Evolutionary conservation across 2,797 vertebrate species (phyloP), one percentile per base, ranked within the genome.

Genomic region (Lutjanus argentimaculatus): DNA sequence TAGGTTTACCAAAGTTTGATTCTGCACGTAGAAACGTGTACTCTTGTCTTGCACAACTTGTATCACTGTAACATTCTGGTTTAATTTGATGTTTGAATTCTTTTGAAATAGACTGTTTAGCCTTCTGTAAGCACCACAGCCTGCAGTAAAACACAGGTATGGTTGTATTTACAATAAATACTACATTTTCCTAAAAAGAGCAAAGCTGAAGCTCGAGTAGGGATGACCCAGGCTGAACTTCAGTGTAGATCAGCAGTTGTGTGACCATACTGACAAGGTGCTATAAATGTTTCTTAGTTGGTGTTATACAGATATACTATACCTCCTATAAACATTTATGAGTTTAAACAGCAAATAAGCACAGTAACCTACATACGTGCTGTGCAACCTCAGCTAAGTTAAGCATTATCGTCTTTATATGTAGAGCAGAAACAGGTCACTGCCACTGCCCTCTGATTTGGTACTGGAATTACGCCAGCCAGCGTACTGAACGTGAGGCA

Each of bases 291-390:
- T 25, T 66, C 61, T 43, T 55, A 21, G 7, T 30, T 59, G 13
- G 21, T 30, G 52, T 56, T 66, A 56, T 4, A 19, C 51, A 42
- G 19, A 67, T 10, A 65, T 36, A 8, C 22, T 43, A 49, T 55
- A 70, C 14, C 16, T 51, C n/a, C 70, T 55, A 30, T 73, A 51
- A 74, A 66, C 11, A 57, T 77, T 68, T 64, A 74, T 51, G 40
- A 64, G 42, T 59, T 76, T 14, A 42, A 42, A 52, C 11, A 30
- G 12, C 69, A 52, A 79, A n/a, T 4, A 16, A 42, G 8, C 43
- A 21, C 19, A 22, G 16, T 15, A 57, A 65, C 8, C 25, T 67
- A 22, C 67, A 55, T 22, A 9, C 7, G 21, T 19, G 36, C 21
- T 2, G 21, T 6, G 17, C 8, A 68, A 16, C 4, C 8, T 51